Percentiles rank a stretch among this genome's conserved stretches.
Conservation (phyloP, 1,140 invertebrate species). For the Tribolium madens region DNA sequence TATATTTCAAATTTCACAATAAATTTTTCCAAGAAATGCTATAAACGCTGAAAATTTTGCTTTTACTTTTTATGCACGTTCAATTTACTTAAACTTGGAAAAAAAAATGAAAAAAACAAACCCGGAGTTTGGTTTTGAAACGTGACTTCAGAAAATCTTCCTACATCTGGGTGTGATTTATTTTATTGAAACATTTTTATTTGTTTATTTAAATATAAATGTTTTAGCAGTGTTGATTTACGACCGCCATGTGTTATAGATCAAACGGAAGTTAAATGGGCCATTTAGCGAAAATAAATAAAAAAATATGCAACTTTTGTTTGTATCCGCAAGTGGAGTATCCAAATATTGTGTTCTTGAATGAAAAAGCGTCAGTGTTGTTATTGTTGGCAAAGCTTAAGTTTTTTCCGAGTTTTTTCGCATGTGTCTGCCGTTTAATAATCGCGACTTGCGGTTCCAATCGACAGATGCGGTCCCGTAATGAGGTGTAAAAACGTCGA, state of each 20-base stretch:
- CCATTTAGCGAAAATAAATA: neutral
- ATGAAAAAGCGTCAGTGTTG: neutral
- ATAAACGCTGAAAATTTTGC: no score
- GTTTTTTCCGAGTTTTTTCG: neutral
- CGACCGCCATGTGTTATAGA: neutral
- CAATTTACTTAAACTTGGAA: no score
- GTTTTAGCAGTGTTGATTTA: neutral
- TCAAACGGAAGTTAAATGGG: neutral
- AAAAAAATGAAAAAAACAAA: no score
- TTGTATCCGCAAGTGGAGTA: neutral
- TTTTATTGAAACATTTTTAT: neutral
- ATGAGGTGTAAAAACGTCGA: constrained; percentile 25
- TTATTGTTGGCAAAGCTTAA: neutral
- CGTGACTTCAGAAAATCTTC: neutral
- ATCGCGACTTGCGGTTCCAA: constrained; percentile 1
- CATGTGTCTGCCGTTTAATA: constrained; percentile 23
- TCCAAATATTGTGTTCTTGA: neutral
- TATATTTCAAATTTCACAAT: no score
- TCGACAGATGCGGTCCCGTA: constrained; percentile 20
- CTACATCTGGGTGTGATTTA: neutral
- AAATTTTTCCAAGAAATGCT: no score
- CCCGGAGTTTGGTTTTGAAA: no score
- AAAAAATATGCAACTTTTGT: neutral
- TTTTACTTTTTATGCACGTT: no score
- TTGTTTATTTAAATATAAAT: neutral